Evolutionary conservation across 2,888 invertebrate genomes (phyloP).

Genomic region (Capitulum mitella): DNA sequence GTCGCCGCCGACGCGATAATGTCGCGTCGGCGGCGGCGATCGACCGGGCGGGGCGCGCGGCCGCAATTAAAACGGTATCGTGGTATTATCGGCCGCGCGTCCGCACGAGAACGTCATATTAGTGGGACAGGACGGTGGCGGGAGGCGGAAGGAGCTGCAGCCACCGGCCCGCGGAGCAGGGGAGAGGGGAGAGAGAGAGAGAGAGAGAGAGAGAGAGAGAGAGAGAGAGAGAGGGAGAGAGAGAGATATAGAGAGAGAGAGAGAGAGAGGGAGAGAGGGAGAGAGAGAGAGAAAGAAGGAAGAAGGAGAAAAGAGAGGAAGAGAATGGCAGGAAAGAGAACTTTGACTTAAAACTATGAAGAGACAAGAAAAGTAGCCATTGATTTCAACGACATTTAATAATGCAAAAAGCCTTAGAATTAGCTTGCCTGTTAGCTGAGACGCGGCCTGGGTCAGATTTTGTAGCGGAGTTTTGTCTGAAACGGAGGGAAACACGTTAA

Average conservation of each 20-base stretch:
- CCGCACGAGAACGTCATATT: neutral
- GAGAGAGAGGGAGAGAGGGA: neutral
- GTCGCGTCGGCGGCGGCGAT: neutral
- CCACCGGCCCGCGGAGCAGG: no score
- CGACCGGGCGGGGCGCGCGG: neutral
- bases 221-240: neutral
- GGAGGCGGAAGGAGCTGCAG: no score
- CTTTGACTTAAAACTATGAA: no score
- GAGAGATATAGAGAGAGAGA: neutral
- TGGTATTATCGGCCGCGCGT: neutral
- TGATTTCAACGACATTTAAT: no score
- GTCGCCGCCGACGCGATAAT: neutral
- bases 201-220: neutral
- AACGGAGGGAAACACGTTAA: neutral
- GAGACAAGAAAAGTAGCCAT: no score
- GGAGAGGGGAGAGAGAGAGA: neutral
- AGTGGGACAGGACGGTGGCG: neutral
- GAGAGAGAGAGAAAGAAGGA: conserved; percentile 11
- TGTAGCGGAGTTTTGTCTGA: neutral
- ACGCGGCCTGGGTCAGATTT: neutral
- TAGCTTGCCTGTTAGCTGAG: neutral
- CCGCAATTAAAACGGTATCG: conserved; percentile 11
- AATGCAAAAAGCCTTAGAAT: no score
- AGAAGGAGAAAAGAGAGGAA: conserved; percentile 16
- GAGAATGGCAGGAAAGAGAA: no score